Evolutionary conservation across 2,888 invertebrate genomes (phyloP), one percentile per base, ranked within the genome.

Genomic region (Kuschelorhynchus macadamiae): DNA sequence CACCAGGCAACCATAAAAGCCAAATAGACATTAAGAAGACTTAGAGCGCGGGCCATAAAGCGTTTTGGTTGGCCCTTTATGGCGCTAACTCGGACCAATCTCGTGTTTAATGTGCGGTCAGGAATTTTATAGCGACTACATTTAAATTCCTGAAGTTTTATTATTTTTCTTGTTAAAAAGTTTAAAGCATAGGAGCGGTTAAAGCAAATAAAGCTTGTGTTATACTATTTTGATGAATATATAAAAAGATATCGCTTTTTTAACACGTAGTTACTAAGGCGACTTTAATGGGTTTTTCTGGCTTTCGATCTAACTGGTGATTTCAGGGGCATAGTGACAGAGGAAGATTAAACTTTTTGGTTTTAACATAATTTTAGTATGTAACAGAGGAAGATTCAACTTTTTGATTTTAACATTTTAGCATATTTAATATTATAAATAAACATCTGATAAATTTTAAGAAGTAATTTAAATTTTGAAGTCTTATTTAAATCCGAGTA

Each of bases 31-130:
- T 79, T 80, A 79, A 77, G 79, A 77, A 77, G 76, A 77, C 77
- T 74, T 77, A 76, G 78, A 76, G 75, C 75, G 73, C n/a, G 77
- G 79, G 81, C 80, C 82, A 81, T 82, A 82, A 82, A 82, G 81
- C 75, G 81, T 74, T 71, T 74, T 72, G 71, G 72, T 71, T 73
- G 79, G 75, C 81, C 77, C 81, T 82, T 82, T 82, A 82, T 81
- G 81, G 78, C 78, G 78, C 70, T 71, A 67, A 18, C 52, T 44
- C 59, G 30, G 55, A 63, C 65, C 70, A 62, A 70, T 70, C 64
- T 64, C 63, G 12, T 25, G 52, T 52, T 46, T 52, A 42, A 62
- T 57, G 59, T 32, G 47, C 70, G 62, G 53, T 46, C 60, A 55
- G 62, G 49, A 56, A 67, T 70, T 70, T 70, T 70, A 63, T 66